Conservation (phyloP, 2,797 vertebrate genomes). For the Aulostomus chinensis region DNA sequence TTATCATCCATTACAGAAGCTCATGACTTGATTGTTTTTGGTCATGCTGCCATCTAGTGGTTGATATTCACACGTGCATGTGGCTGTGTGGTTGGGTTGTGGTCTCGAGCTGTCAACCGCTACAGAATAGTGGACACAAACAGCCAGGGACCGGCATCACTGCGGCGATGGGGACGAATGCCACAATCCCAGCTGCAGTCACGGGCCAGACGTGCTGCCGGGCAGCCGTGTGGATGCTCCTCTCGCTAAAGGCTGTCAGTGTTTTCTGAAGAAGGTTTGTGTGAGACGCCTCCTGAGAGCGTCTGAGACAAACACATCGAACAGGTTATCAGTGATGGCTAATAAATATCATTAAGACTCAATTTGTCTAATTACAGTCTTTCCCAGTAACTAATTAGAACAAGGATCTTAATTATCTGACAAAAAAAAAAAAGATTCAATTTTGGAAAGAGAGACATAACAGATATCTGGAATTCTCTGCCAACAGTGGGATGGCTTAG, state of each 20-base stretch:
- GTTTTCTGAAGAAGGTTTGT: neutral
- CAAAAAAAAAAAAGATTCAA: constrained; percentile 34
- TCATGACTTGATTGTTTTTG: neutral
- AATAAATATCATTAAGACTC: constrained; percentile 17
- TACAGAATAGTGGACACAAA: constrained; percentile 90
- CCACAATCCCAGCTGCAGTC: neutral
- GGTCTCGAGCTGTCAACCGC: constrained; percentile 91
- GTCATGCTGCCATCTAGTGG: constrained; percentile 40
- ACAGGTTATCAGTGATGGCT: constrained; percentile 16
- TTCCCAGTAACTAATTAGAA: constrained; percentile 34
- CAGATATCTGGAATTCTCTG: constrained; percentile 22
- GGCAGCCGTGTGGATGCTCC: no score
- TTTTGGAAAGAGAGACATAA: neutral
- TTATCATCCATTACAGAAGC: neutral
- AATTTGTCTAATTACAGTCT: constrained; percentile 24
- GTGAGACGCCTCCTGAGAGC: no score
- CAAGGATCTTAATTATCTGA: constrained; percentile 38
- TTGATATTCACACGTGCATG: constrained; percentile 44
- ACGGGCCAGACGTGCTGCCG: neutral
- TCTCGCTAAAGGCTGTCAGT: no score
- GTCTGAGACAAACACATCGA: no score
- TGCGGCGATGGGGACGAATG: no score
- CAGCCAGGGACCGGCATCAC: constrained; percentile 77
- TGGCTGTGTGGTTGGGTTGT: constrained; percentile 78
- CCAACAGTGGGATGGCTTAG: constrained; percentile 14